These are phyloP conservation scores for Empidonax alnorum DNA, from an alignment of 2,113 vertebrate genomes.

Conservation along the genomic window DNA sequence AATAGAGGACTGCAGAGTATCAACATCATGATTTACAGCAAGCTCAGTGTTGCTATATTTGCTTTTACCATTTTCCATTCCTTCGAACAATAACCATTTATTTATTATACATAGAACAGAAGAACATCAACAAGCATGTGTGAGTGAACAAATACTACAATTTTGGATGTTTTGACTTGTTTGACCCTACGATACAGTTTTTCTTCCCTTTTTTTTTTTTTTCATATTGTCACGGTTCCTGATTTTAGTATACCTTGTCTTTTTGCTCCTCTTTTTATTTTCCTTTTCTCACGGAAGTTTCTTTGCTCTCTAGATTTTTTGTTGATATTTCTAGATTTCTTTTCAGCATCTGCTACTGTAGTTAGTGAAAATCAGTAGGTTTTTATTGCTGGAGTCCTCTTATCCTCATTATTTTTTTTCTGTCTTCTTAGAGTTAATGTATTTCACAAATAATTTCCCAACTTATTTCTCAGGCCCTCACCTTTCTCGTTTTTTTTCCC, in stretches of 20 bases:
- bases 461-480: neutral
- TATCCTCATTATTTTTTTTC: neutral
- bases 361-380: neutral
- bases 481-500: neutral
- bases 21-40: neutral
- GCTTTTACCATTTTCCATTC: neutral
- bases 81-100: neutral
- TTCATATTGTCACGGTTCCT: neutral
- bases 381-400: neutral
- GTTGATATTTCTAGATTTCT: neutral
- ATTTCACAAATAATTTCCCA: neutral
- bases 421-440: neutral
- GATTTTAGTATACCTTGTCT: neutral
- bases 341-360: neutral
- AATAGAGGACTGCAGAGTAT: neutral
- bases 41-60: neutral
- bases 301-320: neutral
- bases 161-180: neutral
- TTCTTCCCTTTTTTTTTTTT: neutral
- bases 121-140: neutral
- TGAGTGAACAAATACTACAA: neutral
- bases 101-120: neutral
- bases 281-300: neutral
- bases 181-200: neutral
- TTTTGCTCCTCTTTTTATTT: neutral